Evolutionary conservation across 2,113 vertebrate species (phyloP), one percentile per base, ranked within the genome.

Genomic region (Potamarius usumacintae): DNA sequence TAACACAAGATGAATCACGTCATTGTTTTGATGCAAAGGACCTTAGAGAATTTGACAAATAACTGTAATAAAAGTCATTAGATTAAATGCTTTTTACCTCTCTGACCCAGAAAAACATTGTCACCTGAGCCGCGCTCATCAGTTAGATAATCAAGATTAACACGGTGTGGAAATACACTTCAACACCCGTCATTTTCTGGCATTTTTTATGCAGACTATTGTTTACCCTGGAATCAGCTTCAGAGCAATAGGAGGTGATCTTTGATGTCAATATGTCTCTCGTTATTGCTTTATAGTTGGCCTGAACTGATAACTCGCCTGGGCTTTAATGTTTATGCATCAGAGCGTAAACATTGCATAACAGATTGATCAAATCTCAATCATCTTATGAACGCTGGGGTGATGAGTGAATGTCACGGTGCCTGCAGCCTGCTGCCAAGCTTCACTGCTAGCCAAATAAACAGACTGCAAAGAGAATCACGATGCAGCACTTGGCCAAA

Each of bases 361-460:
- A 86, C 60, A 87, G 65, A 42, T 42, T 17, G 72, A 82, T 92
- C 88, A 89, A 85, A 87, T 87, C 83, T 87, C 90, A 82, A 92
- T 90, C 89, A 89, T 81, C 1, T 71, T 69, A 87, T 34, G 85
- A 60, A 92, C 74, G 85, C 85, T 42, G 57, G 62, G 65, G 84
- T 50, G 88, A 89, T 90, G 90, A 93, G 89, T 86, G 88, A 84
- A 84, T 88, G 83, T 92, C 72, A 88, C 83, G 90, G 84, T 52
- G 85, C 60, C 72, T 85, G 1, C 27, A 63, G 42, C 88, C 78
- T 80, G 89, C 90, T 85, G 85, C 80, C 88, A 48, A 1, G 84
- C 84, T 65, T 89, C 85, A 88, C 84, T 85, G 86, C 77, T 89
- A 86, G 91, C 90, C 89, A 89, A 89, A 65, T 20, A 67, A 42